Evolutionary conservation across 2,888 invertebrate species (phyloP).

Genomic region (Drosophila affinis): DNA sequence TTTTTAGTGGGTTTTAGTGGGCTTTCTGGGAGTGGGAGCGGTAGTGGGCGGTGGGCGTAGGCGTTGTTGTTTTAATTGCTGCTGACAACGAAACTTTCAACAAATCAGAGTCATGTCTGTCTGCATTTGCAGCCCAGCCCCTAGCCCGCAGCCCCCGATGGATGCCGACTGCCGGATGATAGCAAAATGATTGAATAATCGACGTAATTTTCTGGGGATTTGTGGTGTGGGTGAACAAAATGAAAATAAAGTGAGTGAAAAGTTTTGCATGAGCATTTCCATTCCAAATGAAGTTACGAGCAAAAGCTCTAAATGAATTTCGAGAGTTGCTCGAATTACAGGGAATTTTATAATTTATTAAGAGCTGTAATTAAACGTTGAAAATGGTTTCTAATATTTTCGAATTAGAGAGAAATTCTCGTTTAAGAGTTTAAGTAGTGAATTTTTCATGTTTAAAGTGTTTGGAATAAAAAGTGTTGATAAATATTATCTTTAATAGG

Average conservation of each 20-base stretch:
- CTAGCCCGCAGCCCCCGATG: no score
- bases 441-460: no score
- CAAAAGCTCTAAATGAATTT: slow-evolving; percentile 7
- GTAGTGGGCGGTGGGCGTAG: slow-evolving; percentile 20
- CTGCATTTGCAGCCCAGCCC: neutral
- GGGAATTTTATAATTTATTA: neutral
- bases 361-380: neutral
- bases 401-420: neutral
- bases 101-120: slow-evolving; percentile 63
- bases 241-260: slow-evolving; percentile 4
- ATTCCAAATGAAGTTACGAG: slow-evolving; percentile 4
- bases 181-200: slow-evolving; percentile 40
- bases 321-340: neutral
- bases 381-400: neutral
- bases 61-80: slow-evolving; percentile 66
- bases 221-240: slow-evolving; percentile 17
- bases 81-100: slow-evolving; percentile 73
- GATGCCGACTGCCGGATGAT: slow-evolving; percentile 12
- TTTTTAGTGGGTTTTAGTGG: slow-evolving; percentile 47
- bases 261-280: neutral
- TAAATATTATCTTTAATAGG: neutral
- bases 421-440: no score
- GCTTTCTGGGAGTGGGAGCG: no score
- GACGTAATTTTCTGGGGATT: slow-evolving; percentile 16
- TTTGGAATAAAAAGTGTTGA: no score